A percentile compares a stretch with the other conserved stretches of the same genome.
These are phyloP conservation scores for Norana najaformis DNA, from an alignment of 2,888 invertebrate genomes.

Conservation along the genomic window DNA sequence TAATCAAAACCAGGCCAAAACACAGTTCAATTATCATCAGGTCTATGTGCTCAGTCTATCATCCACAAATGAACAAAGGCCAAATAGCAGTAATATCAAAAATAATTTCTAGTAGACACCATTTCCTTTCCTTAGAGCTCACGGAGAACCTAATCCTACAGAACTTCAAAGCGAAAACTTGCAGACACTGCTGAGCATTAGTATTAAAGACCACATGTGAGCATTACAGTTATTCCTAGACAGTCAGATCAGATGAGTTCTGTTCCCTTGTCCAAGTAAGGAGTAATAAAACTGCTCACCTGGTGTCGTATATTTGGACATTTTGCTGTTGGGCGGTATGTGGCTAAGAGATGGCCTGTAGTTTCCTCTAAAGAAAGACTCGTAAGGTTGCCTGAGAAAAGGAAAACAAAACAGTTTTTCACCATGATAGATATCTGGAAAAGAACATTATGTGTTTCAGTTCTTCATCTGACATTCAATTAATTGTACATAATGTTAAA, in stretches of 20 bases:
- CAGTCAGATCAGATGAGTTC: background rate
- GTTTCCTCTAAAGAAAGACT: constrained; percentile 73
- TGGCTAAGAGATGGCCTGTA: constrained; percentile 72
- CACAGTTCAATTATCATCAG: too few species aligned
- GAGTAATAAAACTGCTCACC: constrained; percentile 42
- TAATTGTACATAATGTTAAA: background rate
- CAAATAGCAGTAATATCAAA: too few species aligned
- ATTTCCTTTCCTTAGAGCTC: too few species aligned
- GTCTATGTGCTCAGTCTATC: too few species aligned
- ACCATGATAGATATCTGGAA: background rate
- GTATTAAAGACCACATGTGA: too few species aligned
- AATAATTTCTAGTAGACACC: too few species aligned
- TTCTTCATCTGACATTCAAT: background rate
- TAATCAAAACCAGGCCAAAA: too few species aligned
- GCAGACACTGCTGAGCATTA: background rate
- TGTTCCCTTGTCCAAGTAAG: background rate
- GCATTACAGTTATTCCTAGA: background rate
- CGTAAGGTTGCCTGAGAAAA: constrained; percentile 66
- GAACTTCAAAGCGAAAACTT: background rate
- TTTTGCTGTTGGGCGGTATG: constrained; percentile 71
- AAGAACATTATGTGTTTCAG: background rate
- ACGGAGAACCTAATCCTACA: too few species aligned
- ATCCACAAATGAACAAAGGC: too few species aligned
- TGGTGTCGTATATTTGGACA: constrained; percentile 63
- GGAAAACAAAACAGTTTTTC: background rate